Base-by-base conservation (phyloP, 2,888 invertebrate species). In the Drosophila affinis region DNA sequence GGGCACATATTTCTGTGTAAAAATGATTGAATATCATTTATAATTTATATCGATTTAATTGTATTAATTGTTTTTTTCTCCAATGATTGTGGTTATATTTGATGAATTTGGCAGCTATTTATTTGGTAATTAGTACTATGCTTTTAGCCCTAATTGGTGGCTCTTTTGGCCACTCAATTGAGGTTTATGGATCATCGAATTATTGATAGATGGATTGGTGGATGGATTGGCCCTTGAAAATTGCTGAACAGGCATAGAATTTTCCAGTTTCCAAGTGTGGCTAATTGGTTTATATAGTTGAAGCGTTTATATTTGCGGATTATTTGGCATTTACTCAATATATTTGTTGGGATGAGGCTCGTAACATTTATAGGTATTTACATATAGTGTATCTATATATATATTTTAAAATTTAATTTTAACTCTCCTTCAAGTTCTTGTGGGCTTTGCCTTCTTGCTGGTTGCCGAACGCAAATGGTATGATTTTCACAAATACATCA, bases 41-140 rank as follows among this genome's bases (percentile, higher is more conserved):
- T 67, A 62, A 81, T 79, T 68, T 64, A 75, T 82, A 70, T 59
- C 48, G 29, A 63, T 64, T 65, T 77, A 75, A 84, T 76, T 78
- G 65, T 56, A 58, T 62, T 55, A 58, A 62, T 64, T 72, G 61
- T 29, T 62, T 48, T 65, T 67, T 18, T 18, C 62, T 45, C 45
- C 45, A 44, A 46, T 57, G 57, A 58, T 51, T 18, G 48, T 71
- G 27, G 68, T 61, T 63, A 63, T 80, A 71, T 77, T 83, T 39
- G 67, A 69, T 81, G n/a, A 69, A 65, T 64, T 76, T 84, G 27
- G 68, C 76, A 21, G 17, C 27, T 47, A 76, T 45, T 32, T 46
- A 70, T 65, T 61, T 49, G 57, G 48, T 61, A 76, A 78, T 81
- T 71, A 73, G 7, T n/a, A 6, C 14, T 7, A 7, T 39, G n/a